phyloP scores from a whole-genome alignment of 2,888 invertebrate species.

The Galerucella pusilla region DNA sequence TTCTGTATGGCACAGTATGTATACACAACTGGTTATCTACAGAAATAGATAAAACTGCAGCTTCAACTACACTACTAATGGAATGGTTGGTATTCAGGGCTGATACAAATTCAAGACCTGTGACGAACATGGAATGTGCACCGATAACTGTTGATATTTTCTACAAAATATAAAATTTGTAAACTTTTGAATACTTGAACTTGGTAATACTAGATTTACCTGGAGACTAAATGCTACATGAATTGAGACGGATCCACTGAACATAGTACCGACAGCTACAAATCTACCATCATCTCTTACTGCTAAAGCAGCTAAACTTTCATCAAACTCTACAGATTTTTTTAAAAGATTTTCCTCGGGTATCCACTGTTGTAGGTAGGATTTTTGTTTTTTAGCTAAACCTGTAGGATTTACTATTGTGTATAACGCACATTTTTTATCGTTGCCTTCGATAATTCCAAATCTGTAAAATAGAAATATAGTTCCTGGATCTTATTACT shows the following conservation, averaged over 20 bases:
- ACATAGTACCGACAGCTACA: conserved; percentile 93
- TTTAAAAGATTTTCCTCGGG: conserved; percentile 71
- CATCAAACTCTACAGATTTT: conserved; percentile 72
- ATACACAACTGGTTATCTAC: conserved; percentile 94
- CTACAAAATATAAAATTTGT: conserved; percentile 65
- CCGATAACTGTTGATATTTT: conserved; percentile 83
- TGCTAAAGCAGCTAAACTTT: conserved; percentile 85
- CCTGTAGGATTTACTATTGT: conserved; percentile 84
- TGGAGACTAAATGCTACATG: conserved; percentile 93
- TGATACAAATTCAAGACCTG: conserved; percentile 93
- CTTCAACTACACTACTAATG: conserved; percentile 80
- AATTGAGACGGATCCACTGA: conserved; percentile 90
- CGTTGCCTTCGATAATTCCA: conserved; percentile 77
- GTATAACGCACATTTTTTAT: conserved; percentile 75
- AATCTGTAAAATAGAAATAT: conserved; percentile 67
- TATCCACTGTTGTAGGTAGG: conserved; percentile 83
- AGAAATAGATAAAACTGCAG: conserved; percentile 93
- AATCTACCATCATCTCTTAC: conserved; percentile 93
- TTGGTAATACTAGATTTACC: conserved; percentile 62
- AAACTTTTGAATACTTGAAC: neutral
- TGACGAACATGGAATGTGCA: conserved; percentile 97
- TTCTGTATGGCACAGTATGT: conserved; percentile 84
- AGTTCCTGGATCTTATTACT: neutral
- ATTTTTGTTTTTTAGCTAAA: conserved; percentile 76
- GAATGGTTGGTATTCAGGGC: conserved; percentile 79